These are phyloP conservation scores for Lagria hirta DNA, from an alignment of 2,888 invertebrate species.

Conservation along the genomic window DNA sequence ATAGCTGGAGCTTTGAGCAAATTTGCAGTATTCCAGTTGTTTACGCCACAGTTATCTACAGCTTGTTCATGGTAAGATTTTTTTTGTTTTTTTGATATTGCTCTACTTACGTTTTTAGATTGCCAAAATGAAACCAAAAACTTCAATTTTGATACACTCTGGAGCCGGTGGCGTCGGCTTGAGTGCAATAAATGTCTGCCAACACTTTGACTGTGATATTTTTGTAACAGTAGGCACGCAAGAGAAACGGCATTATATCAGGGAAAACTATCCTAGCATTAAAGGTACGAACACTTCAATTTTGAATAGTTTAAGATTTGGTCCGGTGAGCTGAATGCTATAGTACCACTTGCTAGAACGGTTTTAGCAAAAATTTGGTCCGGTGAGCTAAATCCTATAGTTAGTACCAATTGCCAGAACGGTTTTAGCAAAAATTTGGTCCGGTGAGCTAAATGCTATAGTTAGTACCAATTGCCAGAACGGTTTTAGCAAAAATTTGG, in stretches of 20 bases:
- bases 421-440: too few relatives aligned
- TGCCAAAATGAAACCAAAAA: constrained; percentile 32
- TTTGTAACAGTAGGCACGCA: constrained; percentile 71
- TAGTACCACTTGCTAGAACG: too few relatives aligned
- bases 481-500: too few relatives aligned
- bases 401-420: too few relatives aligned
- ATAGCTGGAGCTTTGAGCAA: constrained; percentile 59
- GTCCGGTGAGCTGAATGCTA: too few relatives aligned
- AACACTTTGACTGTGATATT: constrained; percentile 66
- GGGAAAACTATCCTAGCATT: constrained; percentile 55
- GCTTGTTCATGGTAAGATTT: constrained; percentile 35
- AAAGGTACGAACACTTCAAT: constrained; percentile 9
- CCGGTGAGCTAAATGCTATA: too few relatives aligned
- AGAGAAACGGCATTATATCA: constrained; percentile 65
- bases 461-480: too few relatives aligned
- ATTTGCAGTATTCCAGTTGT: constrained; percentile 64
- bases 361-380: too few relatives aligned
- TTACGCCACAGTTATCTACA: constrained; percentile 55
- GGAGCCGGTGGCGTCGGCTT: constrained; percentile 75
- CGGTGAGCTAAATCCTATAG: too few relatives aligned
- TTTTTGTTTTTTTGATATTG: constrained; percentile 49
- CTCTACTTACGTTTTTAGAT: constrained; percentile 5
- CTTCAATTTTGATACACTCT: constrained; percentile 57
- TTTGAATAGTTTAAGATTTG: neutral
- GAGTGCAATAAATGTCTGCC: constrained; percentile 73